phyloP scores from a whole-genome alignment of 2,797 vertebrate genomes.

The Emydoidea blandingii region DNA sequence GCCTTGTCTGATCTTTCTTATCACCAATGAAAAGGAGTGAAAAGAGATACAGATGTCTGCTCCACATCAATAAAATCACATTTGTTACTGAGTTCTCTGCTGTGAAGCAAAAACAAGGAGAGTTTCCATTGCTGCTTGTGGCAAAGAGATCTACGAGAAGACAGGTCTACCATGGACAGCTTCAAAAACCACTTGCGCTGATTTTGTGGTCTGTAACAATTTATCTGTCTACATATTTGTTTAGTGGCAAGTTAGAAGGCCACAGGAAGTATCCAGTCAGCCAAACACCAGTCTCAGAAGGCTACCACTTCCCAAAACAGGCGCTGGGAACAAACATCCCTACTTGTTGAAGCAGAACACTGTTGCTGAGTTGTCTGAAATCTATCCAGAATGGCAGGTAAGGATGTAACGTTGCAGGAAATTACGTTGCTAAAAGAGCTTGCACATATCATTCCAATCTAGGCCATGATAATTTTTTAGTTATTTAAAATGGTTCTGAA shows the following conservation, averaged over 20 bases:
- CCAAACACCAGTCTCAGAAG: not conserved
- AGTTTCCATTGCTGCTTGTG: not conserved
- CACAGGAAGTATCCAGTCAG: not conserved
- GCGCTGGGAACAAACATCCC: not conserved
- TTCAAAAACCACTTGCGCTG: not conserved
- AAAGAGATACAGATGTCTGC: not conserved
- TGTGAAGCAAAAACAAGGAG: not conserved
- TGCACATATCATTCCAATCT: no score
- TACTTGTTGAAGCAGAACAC: not conserved
- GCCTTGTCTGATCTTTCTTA: not conserved
- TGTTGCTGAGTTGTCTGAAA: not conserved
- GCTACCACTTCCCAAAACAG: not conserved
- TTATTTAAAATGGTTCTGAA: not conserved
- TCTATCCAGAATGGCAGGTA: fast-evolving
- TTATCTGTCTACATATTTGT: not conserved
- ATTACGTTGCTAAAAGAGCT: not conserved
- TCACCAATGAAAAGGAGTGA: not conserved
- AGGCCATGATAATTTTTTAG: not conserved
- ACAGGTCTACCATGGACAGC: not conserved
- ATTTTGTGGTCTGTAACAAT: not conserved
- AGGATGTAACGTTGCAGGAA: not conserved
- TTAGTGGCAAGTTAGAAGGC: not conserved
- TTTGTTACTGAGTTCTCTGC: not conserved
- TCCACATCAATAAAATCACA: not conserved
- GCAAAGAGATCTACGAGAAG: not conserved